Percentiles rank a stretch among this genome's conserved stretches.
Conservation (phyloP, 2,113 vertebrate species). For the Bujurquina vittata region DNA sequence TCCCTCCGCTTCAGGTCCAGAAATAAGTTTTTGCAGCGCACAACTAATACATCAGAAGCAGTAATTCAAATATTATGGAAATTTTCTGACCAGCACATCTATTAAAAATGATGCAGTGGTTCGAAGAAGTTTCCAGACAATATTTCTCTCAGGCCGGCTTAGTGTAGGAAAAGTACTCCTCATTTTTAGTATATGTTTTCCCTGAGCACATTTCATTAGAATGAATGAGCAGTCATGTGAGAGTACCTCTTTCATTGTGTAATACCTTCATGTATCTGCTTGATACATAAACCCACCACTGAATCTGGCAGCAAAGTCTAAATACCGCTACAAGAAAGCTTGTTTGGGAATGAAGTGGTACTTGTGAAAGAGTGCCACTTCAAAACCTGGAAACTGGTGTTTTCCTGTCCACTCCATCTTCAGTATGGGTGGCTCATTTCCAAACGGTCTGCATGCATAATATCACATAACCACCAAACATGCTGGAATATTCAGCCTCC, state of each 20-base stretch:
- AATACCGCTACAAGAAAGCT: conserved; percentile 35
- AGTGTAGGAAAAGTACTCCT: not conserved
- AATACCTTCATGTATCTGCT: conserved; percentile 27
- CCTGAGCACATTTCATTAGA: not conserved
- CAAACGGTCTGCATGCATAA: conserved; percentile 55
- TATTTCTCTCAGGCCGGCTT: not conserved
- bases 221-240: conserved; percentile 21
- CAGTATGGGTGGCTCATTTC: conserved; percentile 49
- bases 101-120: not conserved
- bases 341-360: conserved; percentile 52
- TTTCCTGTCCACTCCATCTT: conserved; percentile 65
- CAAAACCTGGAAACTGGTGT: conserved; percentile 51
- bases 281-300: conserved; percentile 29
- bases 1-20: not conserved
- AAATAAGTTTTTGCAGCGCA: not conserved
- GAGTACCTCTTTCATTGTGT: conserved; percentile 31
- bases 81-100: not conserved
- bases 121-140: not conserved
- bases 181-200: not conserved
- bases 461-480: conserved; percentile 39
- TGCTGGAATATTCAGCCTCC: conserved; percentile 16
- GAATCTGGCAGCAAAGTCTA: conserved; percentile 40
- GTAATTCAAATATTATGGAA: not conserved
- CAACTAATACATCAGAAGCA: not conserved
- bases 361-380: conserved; percentile 61